Base-by-base conservation (phyloP, 1,140 invertebrate species). In the Papilio dardanus region DNA sequence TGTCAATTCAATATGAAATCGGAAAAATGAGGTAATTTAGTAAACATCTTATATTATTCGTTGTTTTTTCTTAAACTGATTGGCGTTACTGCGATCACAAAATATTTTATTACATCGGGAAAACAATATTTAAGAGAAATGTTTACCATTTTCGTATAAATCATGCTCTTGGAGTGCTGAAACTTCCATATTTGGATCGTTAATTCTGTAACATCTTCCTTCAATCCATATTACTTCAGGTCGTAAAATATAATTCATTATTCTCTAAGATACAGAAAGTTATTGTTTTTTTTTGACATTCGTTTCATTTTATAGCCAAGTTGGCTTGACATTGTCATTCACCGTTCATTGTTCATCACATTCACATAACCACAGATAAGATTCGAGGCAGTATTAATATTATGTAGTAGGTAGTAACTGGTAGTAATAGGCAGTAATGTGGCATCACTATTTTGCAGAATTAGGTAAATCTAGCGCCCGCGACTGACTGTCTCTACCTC, bases 141-240 rank as follows among this genome's bases (percentile, higher is more conserved):
- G 14, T 68, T 69, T 58, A 88, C 93, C 89, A 85, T 94, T 93
- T 74, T 94, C 90, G 76, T 89, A 89, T 54, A 93, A 81, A 79
- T 91, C 88, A 74, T 86, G 87, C 85, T 92, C 91, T 75, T 93
- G 91, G 74, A 93, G 81, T 69, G 79, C 58, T 66, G 79, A 83
- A 40, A 83, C 16, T 67, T 92, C 88, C 16, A 84, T 74, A 37
- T 88, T 85, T 19, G 86, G 76, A 77, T 92, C 89, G 77, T 88
- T 89, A 28, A 93, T 82, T 88, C 95, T 93, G 46, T 95, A 95
- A 84, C 94, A 94, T 81, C 92, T 88, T 46, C 92, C 93, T 76
- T 95, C 92, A 69, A 95, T 92, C 92, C 93, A 94, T 69, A 94
- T 76, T 71, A 95, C 73, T 62, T 95, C 91, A 46, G 94, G 95